Conservation (phyloP, 2,797 vertebrate genomes). For the Malurus leucopterus region DNA sequence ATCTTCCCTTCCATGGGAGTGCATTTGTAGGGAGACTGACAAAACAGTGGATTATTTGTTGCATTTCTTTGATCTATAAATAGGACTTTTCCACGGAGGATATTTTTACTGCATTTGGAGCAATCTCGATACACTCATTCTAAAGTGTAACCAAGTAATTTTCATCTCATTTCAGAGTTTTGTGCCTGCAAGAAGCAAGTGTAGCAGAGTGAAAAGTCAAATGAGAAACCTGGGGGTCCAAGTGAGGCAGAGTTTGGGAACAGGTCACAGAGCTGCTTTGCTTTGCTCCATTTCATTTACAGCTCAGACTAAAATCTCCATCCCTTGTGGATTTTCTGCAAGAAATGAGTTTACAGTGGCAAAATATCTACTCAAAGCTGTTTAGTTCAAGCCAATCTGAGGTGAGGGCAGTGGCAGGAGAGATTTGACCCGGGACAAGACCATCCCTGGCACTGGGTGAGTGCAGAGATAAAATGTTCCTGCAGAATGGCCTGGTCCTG, state of each 20-base stretch:
- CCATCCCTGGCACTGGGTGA: background rate
- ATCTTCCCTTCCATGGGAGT: background rate
- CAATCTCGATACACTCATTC: background rate
- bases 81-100: background rate
- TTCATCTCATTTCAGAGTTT: background rate
- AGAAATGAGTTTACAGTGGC: background rate
- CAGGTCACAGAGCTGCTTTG: background rate
- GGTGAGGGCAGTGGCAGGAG: background rate
- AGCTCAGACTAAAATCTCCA: background rate
- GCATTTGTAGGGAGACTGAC: background rate
- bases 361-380: background rate
- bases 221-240: background rate
- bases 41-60: background rate
- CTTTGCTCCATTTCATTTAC: background rate
- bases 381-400: background rate
- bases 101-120: background rate
- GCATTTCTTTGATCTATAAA: constrained; percentile 10
- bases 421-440: too few species aligned
- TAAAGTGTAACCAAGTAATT: background rate
- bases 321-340: background rate
- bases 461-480: background rate
- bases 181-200: background rate
- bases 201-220: background rate
- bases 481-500: fast-evolving
- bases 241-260: background rate